phyloP scores from a whole-genome alignment of 2,888 invertebrate species.

The Marronus borbonicus region DNA sequence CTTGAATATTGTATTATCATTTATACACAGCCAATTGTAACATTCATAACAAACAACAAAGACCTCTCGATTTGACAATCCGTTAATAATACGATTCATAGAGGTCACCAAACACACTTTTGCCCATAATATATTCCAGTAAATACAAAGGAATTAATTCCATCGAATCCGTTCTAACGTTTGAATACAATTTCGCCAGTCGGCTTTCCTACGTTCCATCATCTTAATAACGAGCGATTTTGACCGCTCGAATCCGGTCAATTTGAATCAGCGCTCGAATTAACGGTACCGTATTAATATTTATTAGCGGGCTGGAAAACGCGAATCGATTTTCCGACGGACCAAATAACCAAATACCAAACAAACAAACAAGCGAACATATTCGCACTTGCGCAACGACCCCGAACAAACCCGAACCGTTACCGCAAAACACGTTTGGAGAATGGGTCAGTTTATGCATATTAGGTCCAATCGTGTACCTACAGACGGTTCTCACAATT shows the following conservation, averaged over 20 bases:
- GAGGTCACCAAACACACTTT: too few species aligned
- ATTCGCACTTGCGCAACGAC: not conserved
- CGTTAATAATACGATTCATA: too few species aligned
- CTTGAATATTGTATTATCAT: too few species aligned
- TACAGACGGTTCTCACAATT: too few species aligned
- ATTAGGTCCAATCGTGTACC: not conserved
- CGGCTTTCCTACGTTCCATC: not conserved
- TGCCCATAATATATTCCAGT: not conserved
- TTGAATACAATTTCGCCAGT: not conserved
- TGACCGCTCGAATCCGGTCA: slow-evolving; percentile 17
- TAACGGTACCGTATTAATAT: slow-evolving; percentile 17
- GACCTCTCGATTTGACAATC: too few species aligned
- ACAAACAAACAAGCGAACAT: slow-evolving; percentile 2
- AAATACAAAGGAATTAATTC: slow-evolving; percentile 2
- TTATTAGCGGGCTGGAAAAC: slow-evolving; percentile 23
- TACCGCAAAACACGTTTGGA: too few species aligned
- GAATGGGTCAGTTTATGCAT: slow-evolving; percentile 7
- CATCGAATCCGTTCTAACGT: not conserved
- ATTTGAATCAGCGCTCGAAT: slow-evolving; percentile 10
- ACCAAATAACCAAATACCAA: not conserved
- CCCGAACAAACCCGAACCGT: too few species aligned
- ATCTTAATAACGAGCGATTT: slow-evolving; percentile 5
- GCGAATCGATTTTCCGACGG: not conserved
- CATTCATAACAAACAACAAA: too few species aligned
- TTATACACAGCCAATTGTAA: too few species aligned